A percentile compares a stretch with the other conserved stretches of the same genome.
These are phyloP conservation scores for Porites divaricata DNA, from an alignment of 92 coral and sea anemone genomes.

Conservation along the genomic window DNA sequence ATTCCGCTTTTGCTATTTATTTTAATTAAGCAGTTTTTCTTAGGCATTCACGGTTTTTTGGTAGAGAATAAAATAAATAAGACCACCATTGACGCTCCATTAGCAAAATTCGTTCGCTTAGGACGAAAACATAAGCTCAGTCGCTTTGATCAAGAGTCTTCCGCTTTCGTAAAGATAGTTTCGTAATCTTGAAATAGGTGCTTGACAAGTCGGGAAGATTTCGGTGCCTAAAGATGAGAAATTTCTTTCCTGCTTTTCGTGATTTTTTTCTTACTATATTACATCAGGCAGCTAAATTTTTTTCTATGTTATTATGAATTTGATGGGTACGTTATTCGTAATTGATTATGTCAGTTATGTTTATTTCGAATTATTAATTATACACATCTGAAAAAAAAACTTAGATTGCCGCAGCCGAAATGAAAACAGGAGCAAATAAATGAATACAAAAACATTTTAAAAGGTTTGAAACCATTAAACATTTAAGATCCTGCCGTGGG, in stretches of 20 bases:
- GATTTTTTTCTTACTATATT: neutral
- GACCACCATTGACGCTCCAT: neutral
- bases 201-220: neutral
- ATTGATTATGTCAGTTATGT: neutral
- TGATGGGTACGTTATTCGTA: neutral
- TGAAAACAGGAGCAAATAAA: neutral
- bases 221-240: too few relatives aligned
- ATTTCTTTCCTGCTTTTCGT: neutral
- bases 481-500: constrained; percentile 1
- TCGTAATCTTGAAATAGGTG: neutral
- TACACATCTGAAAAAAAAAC: neutral
- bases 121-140: neutral
- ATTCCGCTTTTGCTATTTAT: neutral
- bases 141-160: neutral
- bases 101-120: neutral
- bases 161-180: neutral
- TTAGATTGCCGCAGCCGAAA: neutral
- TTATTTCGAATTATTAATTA: neutral
- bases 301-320: neutral
- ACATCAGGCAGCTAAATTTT: neutral
- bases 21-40: neutral
- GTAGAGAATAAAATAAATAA: neutral
- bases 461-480: neutral
- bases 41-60: neutral
- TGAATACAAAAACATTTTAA: constrained; percentile 17